phyloP scores from a whole-genome alignment of 2,113 vertebrate genomes.

The Loxodonta africana region DNA sequence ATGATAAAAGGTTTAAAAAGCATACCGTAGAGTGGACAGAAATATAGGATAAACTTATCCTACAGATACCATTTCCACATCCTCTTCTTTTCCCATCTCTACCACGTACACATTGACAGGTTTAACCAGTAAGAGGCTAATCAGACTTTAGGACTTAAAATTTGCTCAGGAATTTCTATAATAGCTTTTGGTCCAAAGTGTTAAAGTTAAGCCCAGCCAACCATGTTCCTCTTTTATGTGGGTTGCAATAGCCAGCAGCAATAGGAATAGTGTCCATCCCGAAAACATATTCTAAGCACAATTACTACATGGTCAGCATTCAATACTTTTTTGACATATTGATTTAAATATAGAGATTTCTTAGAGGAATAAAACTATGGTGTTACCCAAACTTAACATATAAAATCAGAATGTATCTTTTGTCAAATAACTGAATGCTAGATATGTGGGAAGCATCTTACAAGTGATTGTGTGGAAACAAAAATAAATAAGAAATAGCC shows the following conservation, averaged over 20 bases:
- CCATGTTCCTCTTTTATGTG: not conserved
- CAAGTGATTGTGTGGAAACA: not conserved
- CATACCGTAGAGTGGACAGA: not conserved
- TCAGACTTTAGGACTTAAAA: not conserved
- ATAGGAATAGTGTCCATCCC: not conserved
- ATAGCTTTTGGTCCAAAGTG: not conserved
- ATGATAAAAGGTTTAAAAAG: not conserved
- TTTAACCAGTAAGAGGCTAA: not conserved
- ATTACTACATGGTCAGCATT: not conserved
- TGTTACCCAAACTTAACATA: not conserved
- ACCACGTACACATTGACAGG: not conserved
- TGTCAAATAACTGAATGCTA: constrained; percentile 40
- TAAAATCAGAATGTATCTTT: constrained; percentile 23
- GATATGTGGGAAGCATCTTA: not conserved
- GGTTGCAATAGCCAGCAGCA: not conserved
- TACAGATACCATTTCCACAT: not conserved
- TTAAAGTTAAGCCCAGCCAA: not conserved
- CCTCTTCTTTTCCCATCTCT: not conserved
- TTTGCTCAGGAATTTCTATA: not conserved
- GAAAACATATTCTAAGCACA: not conserved
- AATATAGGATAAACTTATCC: not conserved
- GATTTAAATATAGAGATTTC: not conserved
- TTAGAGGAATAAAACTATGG: not conserved
- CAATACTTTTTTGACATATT: not conserved
- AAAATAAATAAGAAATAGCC: not conserved